phyloP scores from a whole-genome alignment of 2,888 invertebrate genomes.

The Hofmannophila pseudospretella region DNA sequence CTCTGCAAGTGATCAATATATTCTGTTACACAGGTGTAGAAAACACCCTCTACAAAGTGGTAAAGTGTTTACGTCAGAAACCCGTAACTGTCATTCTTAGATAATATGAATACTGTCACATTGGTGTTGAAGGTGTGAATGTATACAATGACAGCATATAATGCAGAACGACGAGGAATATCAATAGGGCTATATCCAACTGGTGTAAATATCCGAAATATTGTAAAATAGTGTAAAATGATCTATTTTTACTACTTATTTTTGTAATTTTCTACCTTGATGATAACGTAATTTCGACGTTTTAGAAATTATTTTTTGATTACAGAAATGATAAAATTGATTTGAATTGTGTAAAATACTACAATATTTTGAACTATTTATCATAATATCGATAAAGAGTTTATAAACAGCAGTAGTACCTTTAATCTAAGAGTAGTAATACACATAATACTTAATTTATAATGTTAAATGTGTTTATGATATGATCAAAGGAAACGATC shows the following conservation, averaged over 20 bases:
- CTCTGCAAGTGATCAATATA: too few species aligned
- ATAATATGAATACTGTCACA: conserved; percentile 34
- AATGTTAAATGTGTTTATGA: conserved; percentile 3
- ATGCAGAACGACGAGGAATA: conserved; percentile 7
- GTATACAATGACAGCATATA: neutral
- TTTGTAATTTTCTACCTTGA: conserved; percentile 2
- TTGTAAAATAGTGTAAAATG: conserved; percentile 24
- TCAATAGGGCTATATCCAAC: conserved; percentile 23
- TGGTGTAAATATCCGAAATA: conserved; percentile 26
- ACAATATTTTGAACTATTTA: neutral
- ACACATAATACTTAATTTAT: conserved; percentile 5
- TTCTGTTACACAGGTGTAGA: too few species aligned
- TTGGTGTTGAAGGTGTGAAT: conserved; percentile 24
- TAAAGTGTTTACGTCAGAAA: too few species aligned
- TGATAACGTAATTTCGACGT: neutral
- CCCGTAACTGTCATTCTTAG: conserved; percentile 14
- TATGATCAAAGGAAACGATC: conserved; percentile 34
- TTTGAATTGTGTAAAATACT: neutral
- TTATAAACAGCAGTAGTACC: too few species aligned
- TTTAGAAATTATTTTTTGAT: neutral
- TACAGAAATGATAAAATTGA: neutral
- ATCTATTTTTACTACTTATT: conserved; percentile 11
- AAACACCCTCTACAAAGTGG: too few species aligned
- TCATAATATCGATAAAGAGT: too few species aligned
- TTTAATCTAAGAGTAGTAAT: conserved; percentile 1